These are phyloP conservation scores for Fratercula arctica DNA, from an alignment of 2,797 vertebrate species.

Conservation along the genomic window DNA sequence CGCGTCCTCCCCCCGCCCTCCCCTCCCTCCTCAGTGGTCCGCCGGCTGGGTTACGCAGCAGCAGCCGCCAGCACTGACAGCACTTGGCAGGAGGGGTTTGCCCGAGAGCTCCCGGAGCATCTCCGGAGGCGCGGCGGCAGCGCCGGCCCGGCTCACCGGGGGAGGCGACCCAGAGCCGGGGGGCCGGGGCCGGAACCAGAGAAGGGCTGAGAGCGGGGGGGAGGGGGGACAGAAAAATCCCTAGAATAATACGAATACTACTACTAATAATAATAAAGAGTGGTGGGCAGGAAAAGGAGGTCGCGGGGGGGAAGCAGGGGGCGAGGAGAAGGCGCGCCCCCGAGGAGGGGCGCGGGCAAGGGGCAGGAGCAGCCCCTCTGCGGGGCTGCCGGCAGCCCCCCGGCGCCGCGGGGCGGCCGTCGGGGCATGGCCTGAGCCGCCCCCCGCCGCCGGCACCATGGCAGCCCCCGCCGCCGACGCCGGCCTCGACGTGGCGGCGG, in stretches of 20 bases:
- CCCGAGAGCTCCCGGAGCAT: constrained; percentile 8
- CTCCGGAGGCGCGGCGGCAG: not conserved
- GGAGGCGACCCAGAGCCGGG: not conserved
- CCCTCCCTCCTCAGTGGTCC: constrained; percentile 56
- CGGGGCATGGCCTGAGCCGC: not conserved
- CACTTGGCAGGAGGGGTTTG: constrained; percentile 10
- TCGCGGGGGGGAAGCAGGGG: not conserved
- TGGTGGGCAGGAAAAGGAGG: not conserved
- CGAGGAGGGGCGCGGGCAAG: not conserved
- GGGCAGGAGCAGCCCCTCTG: not conserved
- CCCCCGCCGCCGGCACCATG: constrained; percentile 46
- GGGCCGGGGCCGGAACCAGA: not conserved
- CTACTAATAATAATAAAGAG: not conserved
- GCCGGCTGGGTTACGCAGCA: constrained; percentile 43
- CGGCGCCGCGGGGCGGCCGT: not conserved
- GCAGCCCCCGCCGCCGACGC: not conserved
- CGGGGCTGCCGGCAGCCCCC: not conserved
- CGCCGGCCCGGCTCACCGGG: not conserved
- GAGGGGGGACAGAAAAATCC: not conserved
- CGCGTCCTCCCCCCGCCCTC: constrained; percentile 67
- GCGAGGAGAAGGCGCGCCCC: not conserved
- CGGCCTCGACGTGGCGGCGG: constrained; percentile 89
- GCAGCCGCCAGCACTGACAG: constrained; percentile 40
- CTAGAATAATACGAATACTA: not conserved
- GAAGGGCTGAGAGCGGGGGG: not conserved